These are phyloP conservation scores for Miniopterus natalensis DNA, from an alignment of 2,113 vertebrate genomes.

Conservation along the genomic window DNA sequence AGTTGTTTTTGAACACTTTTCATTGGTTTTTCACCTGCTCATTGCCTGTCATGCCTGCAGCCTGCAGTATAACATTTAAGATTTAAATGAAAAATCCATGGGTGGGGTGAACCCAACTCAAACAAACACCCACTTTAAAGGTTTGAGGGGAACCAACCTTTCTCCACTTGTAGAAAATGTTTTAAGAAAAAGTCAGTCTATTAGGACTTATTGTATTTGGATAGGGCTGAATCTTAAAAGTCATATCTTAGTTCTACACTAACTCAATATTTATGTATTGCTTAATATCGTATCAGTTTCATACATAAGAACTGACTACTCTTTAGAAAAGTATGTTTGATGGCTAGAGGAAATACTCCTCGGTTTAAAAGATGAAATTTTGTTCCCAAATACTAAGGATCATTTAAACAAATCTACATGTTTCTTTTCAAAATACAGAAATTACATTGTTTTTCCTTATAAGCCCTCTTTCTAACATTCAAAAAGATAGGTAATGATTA, in stretches of 20 bases:
- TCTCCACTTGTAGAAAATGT: background rate
- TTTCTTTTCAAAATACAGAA: conserved; percentile 58
- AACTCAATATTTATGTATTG: conserved; percentile 6
- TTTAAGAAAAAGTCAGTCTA: conserved; percentile 10
- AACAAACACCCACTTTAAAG: background rate
- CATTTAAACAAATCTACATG: background rate
- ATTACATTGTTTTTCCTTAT: background rate
- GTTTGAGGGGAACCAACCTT: background rate
- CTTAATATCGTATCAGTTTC: conserved; percentile 14
- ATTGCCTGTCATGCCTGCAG: conserved; percentile 86
- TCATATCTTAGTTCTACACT: background rate
- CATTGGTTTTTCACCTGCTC: conserved; percentile 81
- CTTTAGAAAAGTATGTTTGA: conserved; percentile 49
- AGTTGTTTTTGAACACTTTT: conserved; percentile 84
- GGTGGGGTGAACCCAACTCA: background rate
- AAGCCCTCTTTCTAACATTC: background rate
- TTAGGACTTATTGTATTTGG: background rate
- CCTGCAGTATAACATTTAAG: conserved; percentile 53
- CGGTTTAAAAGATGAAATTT: conserved; percentile 3
- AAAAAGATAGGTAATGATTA: conserved; percentile 31
- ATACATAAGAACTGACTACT: background rate
- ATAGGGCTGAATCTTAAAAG: conserved; percentile 19
- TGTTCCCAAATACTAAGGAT: conserved; percentile 39
- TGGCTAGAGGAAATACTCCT: conserved; percentile 21
- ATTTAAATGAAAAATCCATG: background rate